Evolutionary conservation across 2,888 invertebrate species (phyloP).

Genomic region (Eupithecia vulgata): DNA sequence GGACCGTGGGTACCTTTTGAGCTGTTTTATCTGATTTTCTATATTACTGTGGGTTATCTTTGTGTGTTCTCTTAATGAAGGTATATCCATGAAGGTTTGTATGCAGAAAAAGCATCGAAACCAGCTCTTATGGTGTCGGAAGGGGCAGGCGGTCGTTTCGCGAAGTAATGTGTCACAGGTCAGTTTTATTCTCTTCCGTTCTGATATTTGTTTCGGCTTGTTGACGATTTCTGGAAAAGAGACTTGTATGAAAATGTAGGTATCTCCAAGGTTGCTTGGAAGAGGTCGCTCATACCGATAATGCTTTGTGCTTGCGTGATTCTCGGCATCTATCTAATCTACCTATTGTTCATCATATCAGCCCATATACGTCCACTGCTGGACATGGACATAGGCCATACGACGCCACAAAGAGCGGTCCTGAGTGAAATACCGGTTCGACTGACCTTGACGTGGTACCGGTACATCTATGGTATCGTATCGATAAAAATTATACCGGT

Average conservation of each 20-base stretch:
- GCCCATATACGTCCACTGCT: too few species aligned
- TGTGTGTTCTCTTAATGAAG: conserved; percentile 60
- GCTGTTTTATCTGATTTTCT: conserved; percentile 63
- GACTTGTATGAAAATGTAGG: not conserved
- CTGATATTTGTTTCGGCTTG: conserved; percentile 62
- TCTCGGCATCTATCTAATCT: not conserved
- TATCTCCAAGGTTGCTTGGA: not conserved
- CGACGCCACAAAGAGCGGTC: too few species aligned
- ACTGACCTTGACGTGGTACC: too few species aligned
- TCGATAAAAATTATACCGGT: too few species aligned
- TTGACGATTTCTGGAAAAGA: not conserved
- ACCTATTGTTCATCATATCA: too few species aligned
- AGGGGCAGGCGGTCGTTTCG: conserved; percentile 73
- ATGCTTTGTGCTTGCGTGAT: not conserved
- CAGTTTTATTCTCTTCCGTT: conserved; percentile 63
- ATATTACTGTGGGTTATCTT: conserved; percentile 55
- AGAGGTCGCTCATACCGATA: not conserved
- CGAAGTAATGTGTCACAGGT: conserved; percentile 66
- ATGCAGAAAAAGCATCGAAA: conserved; percentile 76
- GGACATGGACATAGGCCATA: too few species aligned
- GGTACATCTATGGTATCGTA: too few species aligned
- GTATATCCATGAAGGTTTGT: conserved; percentile 69
- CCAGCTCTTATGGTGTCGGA: conserved; percentile 76
- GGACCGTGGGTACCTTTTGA: conserved; percentile 72
- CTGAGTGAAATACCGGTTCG: too few species aligned